Conservation (phyloP, 64 coral and sea anemone species). For the Actinia equina region DNA sequence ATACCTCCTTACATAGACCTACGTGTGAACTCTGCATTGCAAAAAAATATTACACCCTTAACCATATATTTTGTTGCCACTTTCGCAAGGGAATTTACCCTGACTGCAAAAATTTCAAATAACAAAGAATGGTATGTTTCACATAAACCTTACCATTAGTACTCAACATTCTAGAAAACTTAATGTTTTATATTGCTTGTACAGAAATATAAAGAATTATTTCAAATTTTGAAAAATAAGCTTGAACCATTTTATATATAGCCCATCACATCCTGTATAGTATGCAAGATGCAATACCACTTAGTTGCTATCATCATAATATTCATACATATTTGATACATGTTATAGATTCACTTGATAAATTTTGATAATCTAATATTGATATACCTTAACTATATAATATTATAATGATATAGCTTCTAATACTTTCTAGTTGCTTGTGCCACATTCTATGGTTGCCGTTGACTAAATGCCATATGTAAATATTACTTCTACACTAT, state of each 20-base stretch:
- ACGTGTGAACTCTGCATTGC: neutral
- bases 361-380: neutral
- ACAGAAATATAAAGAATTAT: constrained; percentile 3
- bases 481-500: too few species aligned
- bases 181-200: constrained; percentile 1
- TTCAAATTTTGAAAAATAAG: neutral
- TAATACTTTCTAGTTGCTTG: too few species aligned
- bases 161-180: neutral
- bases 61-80: neutral
- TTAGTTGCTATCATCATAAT: neutral
- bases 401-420: too few species aligned
- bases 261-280: neutral
- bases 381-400: too few species aligned
- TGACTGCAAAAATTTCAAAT: neutral
- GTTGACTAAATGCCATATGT: too few species aligned
- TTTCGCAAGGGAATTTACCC: neutral
- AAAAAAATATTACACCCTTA: neutral
- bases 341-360: neutral
- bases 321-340: neutral
- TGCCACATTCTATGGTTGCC: too few species aligned
- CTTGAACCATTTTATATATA: constrained; percentile 2
- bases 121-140: neutral
- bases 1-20: too few species aligned
- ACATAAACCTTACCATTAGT: neutral
- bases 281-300: neutral